Conservation (phyloP, 2,888 invertebrate species). For the Caprella mutica region DNA sequence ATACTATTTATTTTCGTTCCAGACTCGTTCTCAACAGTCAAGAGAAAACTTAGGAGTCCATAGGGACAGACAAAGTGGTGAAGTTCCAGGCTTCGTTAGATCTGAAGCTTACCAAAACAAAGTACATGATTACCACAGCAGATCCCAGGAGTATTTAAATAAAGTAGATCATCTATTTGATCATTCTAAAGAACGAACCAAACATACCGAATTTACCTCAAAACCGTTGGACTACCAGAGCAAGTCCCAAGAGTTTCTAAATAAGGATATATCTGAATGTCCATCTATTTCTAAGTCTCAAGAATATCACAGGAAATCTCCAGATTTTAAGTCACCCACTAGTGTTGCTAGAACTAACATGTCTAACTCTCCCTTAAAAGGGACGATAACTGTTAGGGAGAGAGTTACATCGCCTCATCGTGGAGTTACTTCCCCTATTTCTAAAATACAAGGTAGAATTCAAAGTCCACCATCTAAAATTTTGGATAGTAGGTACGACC, state of each 20-base stretch:
- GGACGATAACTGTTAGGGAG: slow-evolving; percentile 13
- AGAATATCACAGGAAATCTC: neutral
- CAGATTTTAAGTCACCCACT: slow-evolving; percentile 16
- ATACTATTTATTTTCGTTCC: too few relatives aligned
- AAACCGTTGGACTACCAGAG: slow-evolving; percentile 26
- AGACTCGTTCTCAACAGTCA: too few relatives aligned
- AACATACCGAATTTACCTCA: too few relatives aligned
- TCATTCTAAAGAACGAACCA: too few relatives aligned
- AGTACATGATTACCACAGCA: slow-evolving; percentile 25
- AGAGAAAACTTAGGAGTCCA: too few relatives aligned
- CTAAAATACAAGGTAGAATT: slow-evolving; percentile 16
- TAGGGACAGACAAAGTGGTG: too few relatives aligned
- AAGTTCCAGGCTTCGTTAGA: too few relatives aligned
- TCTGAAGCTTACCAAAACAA: slow-evolving; percentile 13
- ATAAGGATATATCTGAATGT: too few relatives aligned
- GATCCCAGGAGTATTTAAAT: slow-evolving; percentile 21
- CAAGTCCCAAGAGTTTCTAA: slow-evolving; percentile 22
- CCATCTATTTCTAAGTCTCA: slow-evolving; percentile 1
- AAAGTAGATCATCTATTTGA: slow-evolving; percentile 11
- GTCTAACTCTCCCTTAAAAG: neutral
- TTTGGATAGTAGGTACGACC: slow-evolving; percentile 18
- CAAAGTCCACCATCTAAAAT: slow-evolving; percentile 26
- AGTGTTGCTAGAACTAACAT: neutral
- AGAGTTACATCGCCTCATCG: slow-evolving; percentile 29
- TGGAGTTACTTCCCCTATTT: slow-evolving; percentile 29